Percentiles rank a stretch among this genome's conserved stretches.
Conservation (phyloP, 1,140 invertebrate genomes). For the Drosophila parvula region DNA sequence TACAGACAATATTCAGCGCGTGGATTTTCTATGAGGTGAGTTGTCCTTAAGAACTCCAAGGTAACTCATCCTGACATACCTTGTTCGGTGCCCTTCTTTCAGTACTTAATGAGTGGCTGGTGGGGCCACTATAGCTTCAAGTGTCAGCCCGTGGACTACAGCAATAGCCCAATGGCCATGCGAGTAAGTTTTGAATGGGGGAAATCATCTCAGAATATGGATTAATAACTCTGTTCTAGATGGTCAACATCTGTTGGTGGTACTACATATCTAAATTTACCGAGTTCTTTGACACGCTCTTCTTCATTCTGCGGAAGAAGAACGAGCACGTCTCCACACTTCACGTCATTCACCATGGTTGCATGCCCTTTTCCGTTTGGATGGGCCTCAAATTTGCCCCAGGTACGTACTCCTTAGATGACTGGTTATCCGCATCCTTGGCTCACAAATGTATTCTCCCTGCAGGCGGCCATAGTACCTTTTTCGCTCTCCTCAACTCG, state of each 20-base stretch:
- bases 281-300: constrained; percentile 98
- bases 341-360: constrained; percentile 97
- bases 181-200: constrained; percentile 87
- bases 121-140: constrained; percentile 94
- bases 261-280: constrained; percentile 99
- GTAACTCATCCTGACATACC: too few species aligned
- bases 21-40: constrained; percentile 96
- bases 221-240: constrained; percentile 85
- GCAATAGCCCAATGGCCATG: constrained; percentile 91
- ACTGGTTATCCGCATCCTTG: not conserved
- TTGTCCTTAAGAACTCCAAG: not conserved
- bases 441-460: constrained; percentile 13
- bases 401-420: constrained; percentile 85
- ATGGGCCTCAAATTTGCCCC: constrained; percentile 98
- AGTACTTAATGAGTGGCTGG: constrained; percentile 94
- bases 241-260: constrained; percentile 97
- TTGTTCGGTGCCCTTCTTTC: constrained; percentile 68
- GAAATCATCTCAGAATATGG: not conserved
- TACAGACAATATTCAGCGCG: constrained; percentile 94
- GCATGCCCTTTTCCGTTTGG: constrained; percentile 97
- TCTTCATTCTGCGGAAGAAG: constrained; percentile 96
- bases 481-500: constrained; percentile 95
- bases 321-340: constrained; percentile 95
- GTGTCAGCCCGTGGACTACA: constrained; percentile 97
- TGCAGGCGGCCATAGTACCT: constrained; percentile 95